Percentiles rank a stretch among this genome's conserved stretches.
These are phyloP conservation scores for Spatulosminthurus flaviceps DNA, from an alignment of 2,888 invertebrate species.

Conservation along the genomic window DNA sequence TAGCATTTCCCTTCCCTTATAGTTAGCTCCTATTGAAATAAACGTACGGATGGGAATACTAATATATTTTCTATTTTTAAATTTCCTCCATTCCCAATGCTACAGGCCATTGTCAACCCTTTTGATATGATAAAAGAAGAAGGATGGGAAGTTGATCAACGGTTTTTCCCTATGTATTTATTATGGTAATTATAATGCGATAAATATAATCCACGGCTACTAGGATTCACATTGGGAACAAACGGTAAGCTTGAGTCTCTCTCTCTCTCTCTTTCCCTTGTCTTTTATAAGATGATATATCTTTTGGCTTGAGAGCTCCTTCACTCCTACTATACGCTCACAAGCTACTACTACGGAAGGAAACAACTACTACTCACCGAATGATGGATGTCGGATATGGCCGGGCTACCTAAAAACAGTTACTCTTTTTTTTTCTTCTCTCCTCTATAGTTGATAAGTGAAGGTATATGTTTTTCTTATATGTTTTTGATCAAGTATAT, in stretches of 20 bases:
- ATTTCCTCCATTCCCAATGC: conserved; percentile 29
- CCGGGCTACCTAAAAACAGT: conserved; percentile 29
- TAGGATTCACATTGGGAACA: not conserved
- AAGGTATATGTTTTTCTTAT: too few relatives aligned
- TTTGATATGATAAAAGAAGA: conserved; percentile 6
- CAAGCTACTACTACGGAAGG: conserved; percentile 22
- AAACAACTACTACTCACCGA: conserved; percentile 25
- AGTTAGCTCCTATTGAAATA: too few relatives aligned
- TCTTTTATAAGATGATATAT: not conserved
- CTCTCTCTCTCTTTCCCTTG: not conserved
- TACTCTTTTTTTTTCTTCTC: not conserved
- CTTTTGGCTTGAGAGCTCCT: not conserved
- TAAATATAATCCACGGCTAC: conserved; percentile 29
- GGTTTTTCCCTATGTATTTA: conserved; percentile 18
- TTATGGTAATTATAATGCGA: conserved; percentile 39
- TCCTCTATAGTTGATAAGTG: too few relatives aligned
- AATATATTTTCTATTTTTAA: not conserved
- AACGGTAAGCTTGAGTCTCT: conserved; percentile 16
- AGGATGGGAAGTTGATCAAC: conserved; percentile 3
- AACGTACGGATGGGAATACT: too few relatives aligned
- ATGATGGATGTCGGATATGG: conserved; percentile 43
- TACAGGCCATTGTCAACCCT: conserved; percentile 44
- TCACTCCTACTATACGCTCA: too few relatives aligned
- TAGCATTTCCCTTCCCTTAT: too few relatives aligned
- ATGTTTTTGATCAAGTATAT: too few relatives aligned